Evolutionary conservation across 2,113 vertebrate genomes (phyloP).

Genomic region (Hydropotes inermis): DNA sequence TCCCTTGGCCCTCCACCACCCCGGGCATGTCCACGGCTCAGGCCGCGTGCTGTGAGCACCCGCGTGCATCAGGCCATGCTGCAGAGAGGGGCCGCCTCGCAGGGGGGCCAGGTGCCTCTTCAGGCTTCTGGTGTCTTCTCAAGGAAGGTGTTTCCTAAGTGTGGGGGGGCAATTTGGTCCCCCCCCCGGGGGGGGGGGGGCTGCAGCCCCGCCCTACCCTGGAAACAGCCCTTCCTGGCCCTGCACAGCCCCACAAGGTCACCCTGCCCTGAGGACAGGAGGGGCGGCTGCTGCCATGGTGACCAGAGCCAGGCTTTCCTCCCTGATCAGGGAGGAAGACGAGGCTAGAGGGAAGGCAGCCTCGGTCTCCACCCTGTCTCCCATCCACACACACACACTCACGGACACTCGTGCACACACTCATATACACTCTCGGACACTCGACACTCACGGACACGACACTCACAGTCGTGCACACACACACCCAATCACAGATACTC

Average conservation of each 20-base stretch:
- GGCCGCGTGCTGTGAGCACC: fast-evolving
- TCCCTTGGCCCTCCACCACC: background rate
- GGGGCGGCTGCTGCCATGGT: background rate
- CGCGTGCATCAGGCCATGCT: fast-evolving
- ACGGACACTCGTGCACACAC: background rate
- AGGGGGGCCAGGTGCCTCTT: background rate
- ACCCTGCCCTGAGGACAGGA: background rate
- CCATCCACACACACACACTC: too few species aligned
- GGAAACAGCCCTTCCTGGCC: background rate
- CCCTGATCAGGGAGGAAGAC: background rate
- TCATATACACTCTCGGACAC: background rate
- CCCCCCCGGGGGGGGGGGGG: too few species aligned
- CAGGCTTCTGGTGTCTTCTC: background rate
- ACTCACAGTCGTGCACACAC: background rate
- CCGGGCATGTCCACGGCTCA: fast-evolving
- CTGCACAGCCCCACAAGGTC: background rate
- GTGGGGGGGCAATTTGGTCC: background rate
- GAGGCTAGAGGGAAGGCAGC: background rate
- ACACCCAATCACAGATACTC: background rate
- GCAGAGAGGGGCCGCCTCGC: background rate
- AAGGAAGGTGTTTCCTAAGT: background rate
- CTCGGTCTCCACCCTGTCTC: background rate
- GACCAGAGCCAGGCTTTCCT: background rate
- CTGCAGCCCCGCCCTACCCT: background rate
- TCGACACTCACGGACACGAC: background rate